Evolutionary conservation across 2,113 vertebrate species (phyloP).

Genomic region (Calidris pugnax): DNA sequence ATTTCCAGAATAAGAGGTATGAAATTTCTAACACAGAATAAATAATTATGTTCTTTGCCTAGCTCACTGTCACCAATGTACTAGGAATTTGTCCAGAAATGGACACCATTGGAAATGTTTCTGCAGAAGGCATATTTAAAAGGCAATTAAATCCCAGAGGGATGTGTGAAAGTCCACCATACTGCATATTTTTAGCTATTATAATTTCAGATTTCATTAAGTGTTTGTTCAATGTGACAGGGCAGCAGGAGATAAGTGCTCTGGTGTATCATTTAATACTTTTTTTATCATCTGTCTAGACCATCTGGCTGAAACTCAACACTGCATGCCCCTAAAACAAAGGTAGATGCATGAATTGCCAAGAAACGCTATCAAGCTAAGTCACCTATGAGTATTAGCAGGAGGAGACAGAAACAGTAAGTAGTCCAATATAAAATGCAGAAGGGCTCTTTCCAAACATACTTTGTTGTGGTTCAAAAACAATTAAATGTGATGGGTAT

Average conservation of each 20-base stretch:
- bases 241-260: conserved; percentile 5
- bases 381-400: not conserved
- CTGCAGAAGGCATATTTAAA: not conserved
- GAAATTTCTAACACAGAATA: not conserved
- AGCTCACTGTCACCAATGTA: not conserved
- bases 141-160: not conserved
- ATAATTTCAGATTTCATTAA: conserved; percentile 38
- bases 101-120: not conserved
- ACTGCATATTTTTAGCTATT: conserved; percentile 13
- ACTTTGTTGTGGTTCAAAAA: not conserved
- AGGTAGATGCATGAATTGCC: not conserved
- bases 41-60: not conserved
- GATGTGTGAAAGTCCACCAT: not conserved
- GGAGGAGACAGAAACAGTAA: not conserved
- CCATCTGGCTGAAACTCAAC: conserved; percentile 43
- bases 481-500: not conserved
- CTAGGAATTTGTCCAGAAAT: not conserved
- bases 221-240: not conserved
- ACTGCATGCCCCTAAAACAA: not conserved
- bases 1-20: not conserved
- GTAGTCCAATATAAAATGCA: not conserved
- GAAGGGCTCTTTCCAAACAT: not conserved
- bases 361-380: not conserved
- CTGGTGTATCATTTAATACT: not conserved
- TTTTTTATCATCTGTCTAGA: conserved; percentile 34